These are phyloP conservation scores for Acrocephalus kingi DNA, from an alignment of 2,113 vertebrate genomes.

Conservation along the genomic window DNA sequence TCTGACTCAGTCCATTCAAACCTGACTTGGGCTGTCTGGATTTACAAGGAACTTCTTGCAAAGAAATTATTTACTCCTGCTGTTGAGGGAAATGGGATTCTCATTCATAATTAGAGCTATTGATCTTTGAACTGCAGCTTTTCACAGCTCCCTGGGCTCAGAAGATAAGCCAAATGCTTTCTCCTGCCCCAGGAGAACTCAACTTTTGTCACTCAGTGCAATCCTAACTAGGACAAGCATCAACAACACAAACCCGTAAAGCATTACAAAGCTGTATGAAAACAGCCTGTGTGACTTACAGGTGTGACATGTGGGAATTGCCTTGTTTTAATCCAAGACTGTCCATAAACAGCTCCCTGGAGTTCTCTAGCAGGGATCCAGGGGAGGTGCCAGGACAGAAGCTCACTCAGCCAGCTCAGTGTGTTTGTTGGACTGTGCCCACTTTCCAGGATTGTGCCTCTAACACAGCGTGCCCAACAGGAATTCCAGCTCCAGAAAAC, in stretches of 20 bases:
- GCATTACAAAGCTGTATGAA: neutral
- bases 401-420: neutral
- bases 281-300: neutral
- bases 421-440: neutral
- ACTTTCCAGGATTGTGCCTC: neutral
- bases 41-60: neutral
- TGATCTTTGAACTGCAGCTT: conserved; percentile 3
- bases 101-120: neutral
- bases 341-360: neutral
- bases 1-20: conserved; percentile 18
- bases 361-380: neutral
- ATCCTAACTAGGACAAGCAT: neutral
- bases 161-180: neutral
- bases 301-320: neutral
- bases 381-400: neutral
- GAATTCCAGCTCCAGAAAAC: neutral
- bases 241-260: neutral
- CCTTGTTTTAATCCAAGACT: neutral
- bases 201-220: neutral
- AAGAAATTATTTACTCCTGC: neutral
- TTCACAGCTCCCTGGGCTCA: neutral
- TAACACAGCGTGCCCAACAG: neutral
- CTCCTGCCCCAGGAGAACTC: neutral
- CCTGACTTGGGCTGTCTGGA: neutral
- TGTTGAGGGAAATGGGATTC: neutral